Evolutionary conservation across 1,140 invertebrate genomes (phyloP).

Genomic region (Drosophila obscura): DNA sequence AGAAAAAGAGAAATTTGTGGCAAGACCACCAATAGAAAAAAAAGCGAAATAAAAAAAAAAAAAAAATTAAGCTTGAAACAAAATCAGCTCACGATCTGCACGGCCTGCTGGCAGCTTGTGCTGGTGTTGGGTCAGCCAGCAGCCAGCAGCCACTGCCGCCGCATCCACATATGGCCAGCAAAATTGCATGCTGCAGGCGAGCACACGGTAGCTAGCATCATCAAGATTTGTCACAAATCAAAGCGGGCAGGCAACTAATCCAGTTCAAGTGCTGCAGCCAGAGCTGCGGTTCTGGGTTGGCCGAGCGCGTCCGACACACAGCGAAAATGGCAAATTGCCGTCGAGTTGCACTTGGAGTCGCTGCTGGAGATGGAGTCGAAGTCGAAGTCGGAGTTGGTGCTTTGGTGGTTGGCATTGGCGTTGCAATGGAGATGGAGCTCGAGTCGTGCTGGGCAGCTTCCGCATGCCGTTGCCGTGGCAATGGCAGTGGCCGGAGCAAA

Average conservation of each 20-base stretch:
- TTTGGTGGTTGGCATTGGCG: slow-evolving; percentile 49
- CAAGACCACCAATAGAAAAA: slow-evolving; percentile 34
- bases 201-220: slow-evolving; percentile 65
- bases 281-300: slow-evolving; percentile 5
- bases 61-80: slow-evolving; percentile 61
- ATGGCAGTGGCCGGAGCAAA: slow-evolving; percentile 29
- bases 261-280: slow-evolving; percentile 62
- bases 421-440: slow-evolving; percentile 45
- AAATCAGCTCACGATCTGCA: slow-evolving; percentile 75
- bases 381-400: slow-evolving; percentile 10
- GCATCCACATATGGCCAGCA: slow-evolving; percentile 51
- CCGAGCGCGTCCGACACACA: slow-evolving; percentile 40
- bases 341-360: slow-evolving; percentile 42
- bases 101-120: slow-evolving; percentile 5
- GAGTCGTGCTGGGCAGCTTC: slow-evolving; percentile 71
- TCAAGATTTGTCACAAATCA: slow-evolving; percentile 82
- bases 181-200: slow-evolving; percentile 42
- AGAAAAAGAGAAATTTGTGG: slow-evolving; percentile 80
- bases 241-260: slow-evolving; percentile 75
- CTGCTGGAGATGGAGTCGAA: slow-evolving; percentile 25
- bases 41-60: slow-evolving; percentile 43
- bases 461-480: slow-evolving; percentile 46
- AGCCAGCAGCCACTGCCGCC: slow-evolving; percentile 6
- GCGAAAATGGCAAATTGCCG: slow-evolving; percentile 77
- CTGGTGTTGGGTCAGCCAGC: slow-evolving; percentile 28